Base-by-base conservation (phyloP, 2,113 vertebrate species). In the Eonycteris spelaea region DNA sequence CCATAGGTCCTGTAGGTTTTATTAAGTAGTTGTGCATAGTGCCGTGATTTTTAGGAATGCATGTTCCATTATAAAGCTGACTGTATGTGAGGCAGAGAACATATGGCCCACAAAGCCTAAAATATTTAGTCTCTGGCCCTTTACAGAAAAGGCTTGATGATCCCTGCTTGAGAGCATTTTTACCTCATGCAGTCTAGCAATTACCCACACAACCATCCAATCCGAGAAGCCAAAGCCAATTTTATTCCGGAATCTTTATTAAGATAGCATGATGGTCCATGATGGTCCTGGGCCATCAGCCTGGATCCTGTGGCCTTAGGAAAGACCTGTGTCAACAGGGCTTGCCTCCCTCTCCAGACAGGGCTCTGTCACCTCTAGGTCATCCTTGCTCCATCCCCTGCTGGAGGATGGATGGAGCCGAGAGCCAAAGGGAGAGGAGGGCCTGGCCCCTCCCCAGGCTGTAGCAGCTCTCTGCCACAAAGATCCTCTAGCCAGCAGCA, bases 221-320 rank as follows among this genome's bases (percentile, higher is more conserved):
- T 33, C 67, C 77, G 92, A 94, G 61, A 89, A 86, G 33, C 61
- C 85, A 83, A 75, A 85, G 55, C 61, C 53, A 61, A 11, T 35
- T 89, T 92, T 93, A 94, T 87, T 96, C 89, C 67, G 95, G 79
- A 97, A 85, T 96, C 38, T 97, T 98, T 97, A 97, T 98, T 98
- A 97, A 96, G 82, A 89, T 91, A 96, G 75, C 90, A 71, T 86
- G 79, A 95, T 90, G 91, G 92, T 95, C 89, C 90, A 71, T 83
- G 79, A 95, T 90, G 89, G 92, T 95, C 86, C 94, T 86, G 91
- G 63, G 97, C 93, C 77, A 96, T 77, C 94, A 93, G 92, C 78
- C 92, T 77, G 78, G 92, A 96, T 88, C 96, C 95, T 91, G 95
- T 97, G 78, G 90, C 97, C 85, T 80, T 89, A 86, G 91, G 92